Evolutionary conservation across 2,113 vertebrate genomes (phyloP), one percentile per base, ranked within the genome.

Genomic region (Phaetusa simplex): DNA sequence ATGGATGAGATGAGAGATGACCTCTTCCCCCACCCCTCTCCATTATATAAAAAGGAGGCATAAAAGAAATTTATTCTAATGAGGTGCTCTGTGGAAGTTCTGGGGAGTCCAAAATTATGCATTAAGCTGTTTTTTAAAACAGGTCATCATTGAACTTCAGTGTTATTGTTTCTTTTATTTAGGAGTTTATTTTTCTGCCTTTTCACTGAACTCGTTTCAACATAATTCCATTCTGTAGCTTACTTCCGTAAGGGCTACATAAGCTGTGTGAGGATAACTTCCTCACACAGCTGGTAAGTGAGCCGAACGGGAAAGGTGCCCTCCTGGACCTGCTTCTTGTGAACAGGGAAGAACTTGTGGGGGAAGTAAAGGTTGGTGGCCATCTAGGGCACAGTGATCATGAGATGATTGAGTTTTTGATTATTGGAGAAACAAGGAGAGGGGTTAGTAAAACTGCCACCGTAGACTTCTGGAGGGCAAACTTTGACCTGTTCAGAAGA

Each of bases 11-110:
- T 53, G 52, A 77, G 84, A 36, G 40, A 27, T 45, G 45, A 47
- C 40, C 24, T 58, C 26, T 49, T 5, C 3, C 22, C 9, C 6
- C 5, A 3, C 27, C 43, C 19, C 7, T 2, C n/a, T 7, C n/a
- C 56, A 14, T 34, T 34, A 13, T 23, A n/a, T 74, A 47, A 62
- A 67, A 67, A 76, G 27, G 69, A 77, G 38, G 23, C 34, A 42
- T 36, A 17, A 45, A 82, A 78, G 3, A 49, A 43, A 58, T 49
- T 12, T 55, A 26, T 74, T 79, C 42, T 79, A 20, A 30, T 52
- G 52, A 91, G 40, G 16, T 82, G n/a, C 50, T 79, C 38, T 0
- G 0, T 78, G 19, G 27, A 84, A 78, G 11, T 94, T 82, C 40
- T 82, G 20, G 18, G 6, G 58, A 78, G 34, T 74, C 55, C 36